phyloP scores from a whole-genome alignment of 2,888 invertebrate species.

The Metopia argyrocephala region DNA sequence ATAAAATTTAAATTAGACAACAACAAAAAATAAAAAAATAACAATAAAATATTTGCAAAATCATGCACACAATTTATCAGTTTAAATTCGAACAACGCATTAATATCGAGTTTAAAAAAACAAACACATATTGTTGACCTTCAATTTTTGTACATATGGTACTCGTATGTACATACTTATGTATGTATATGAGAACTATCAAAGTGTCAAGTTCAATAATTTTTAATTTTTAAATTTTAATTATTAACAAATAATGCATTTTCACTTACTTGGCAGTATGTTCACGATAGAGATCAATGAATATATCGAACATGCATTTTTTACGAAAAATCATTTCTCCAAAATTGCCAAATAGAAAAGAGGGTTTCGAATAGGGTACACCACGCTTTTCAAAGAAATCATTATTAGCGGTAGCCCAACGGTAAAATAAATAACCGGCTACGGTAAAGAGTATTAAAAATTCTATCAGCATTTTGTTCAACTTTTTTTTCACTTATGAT shows the following conservation, averaged over 20 bases:
- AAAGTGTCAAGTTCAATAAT: not conserved
- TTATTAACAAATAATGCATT: too few relatives aligned
- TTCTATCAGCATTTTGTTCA: constrained; percentile 68
- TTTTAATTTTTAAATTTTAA: too few relatives aligned
- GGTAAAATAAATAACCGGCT: constrained; percentile 67
- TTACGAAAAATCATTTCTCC: constrained; percentile 70
- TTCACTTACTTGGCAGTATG: constrained; percentile 78
- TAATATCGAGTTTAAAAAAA: not conserved
- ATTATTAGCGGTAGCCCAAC: constrained; percentile 68
- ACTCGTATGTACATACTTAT: too few relatives aligned
- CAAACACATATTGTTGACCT: not conserved
- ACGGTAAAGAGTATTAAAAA: constrained; percentile 64
- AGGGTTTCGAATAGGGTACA: constrained; percentile 67
- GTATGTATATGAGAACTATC: too few relatives aligned
- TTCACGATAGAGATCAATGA: constrained; percentile 79
- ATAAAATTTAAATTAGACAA: not conserved
- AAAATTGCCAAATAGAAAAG: constrained; percentile 69
- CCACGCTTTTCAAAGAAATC: constrained; percentile 70
- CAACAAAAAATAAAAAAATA: not conserved
- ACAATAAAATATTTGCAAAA: not conserved
- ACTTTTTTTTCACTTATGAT: not conserved
- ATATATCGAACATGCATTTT: constrained; percentile 79
- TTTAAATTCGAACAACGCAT: not conserved
- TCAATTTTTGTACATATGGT: not conserved
- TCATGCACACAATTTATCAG: too few relatives aligned